Evolutionary conservation across 2,888 invertebrate species (phyloP), one percentile per base, ranked within the genome.

Genomic region (Aphelenchoides bicaudatus): DNA sequence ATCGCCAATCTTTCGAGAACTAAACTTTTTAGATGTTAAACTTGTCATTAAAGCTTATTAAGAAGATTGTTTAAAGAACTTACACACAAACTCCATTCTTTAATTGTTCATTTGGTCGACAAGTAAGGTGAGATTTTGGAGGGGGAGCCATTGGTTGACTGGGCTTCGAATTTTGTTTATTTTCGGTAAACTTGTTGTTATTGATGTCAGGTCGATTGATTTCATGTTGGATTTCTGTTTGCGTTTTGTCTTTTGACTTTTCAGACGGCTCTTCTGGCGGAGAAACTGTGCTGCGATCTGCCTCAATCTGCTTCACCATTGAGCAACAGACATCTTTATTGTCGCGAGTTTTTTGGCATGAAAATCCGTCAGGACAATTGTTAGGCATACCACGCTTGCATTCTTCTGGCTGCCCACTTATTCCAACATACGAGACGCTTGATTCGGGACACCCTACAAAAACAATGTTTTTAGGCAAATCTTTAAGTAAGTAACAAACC

Each of bases 331-430:
- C 66, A 13, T 63, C 50, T 37, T 61, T 63, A 6, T 61, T 62
- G 23, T 48, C 55, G n/a, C 56, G 50, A 10, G 68, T 61, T 29
- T 59, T 56, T 39, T 66, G 65, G 59, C 74, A 74, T 1, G 51
- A 27, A 46, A 72, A 74, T 13, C 73, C 73, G 3, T 57, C 58
- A 3, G 74, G 74, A 58, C 74, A 74, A 34, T 63, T 60, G 29
- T 62, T 62, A 21, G 34, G 49, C 47, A 31, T 38, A 19, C 37
- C 29, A 21, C 54, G 28, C 29, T 67, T 65, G 48, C 75, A 75
- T 27, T 68, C 62, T 38, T 68, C 66, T 5, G 74, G 67, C 1
- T 55, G 56, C 1, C 74, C 74, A 28, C 58, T 65, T 34, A 72
- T 29, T 47, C 69, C 74, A 27, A 74, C 39, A 49, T 67, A 75